These are phyloP conservation scores for Oreocharis arfaki DNA, from an alignment of 2,113 vertebrate genomes.

Conservation along the genomic window DNA sequence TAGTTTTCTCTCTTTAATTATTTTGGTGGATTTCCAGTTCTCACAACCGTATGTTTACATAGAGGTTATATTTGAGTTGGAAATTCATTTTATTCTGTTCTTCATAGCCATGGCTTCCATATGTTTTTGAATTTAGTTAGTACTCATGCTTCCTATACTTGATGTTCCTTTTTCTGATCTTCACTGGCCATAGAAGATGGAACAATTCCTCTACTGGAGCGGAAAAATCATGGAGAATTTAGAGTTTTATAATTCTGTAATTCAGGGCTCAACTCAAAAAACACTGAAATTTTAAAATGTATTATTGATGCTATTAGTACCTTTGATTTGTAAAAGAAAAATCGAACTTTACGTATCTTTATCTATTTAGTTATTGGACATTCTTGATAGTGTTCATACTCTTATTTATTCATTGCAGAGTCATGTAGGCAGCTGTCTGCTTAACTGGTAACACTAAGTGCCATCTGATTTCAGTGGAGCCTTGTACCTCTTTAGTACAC, in stretches of 20 bases:
- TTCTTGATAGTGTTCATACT: not conserved
- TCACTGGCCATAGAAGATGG: not conserved
- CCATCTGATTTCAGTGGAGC: not conserved
- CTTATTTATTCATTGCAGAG: not conserved
- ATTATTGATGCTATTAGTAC: not conserved
- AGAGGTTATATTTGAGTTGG: slow-evolving; percentile 10
- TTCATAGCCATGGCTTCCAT: not conserved
- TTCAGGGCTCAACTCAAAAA: not conserved
- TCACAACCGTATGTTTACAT: not conserved
- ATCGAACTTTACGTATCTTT: not conserved
- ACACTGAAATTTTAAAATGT: not conserved
- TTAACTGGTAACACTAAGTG: not conserved
- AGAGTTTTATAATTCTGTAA: not conserved
- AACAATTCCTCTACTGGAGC: not conserved
- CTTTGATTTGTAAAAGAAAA: not conserved
- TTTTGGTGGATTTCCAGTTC: slow-evolving; percentile 35
- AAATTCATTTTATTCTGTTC: not conserved
- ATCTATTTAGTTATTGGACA: not conserved
- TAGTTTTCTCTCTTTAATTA: not conserved
- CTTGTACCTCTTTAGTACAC: not conserved
- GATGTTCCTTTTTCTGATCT: not conserved
- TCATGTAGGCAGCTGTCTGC: not conserved
- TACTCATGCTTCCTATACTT: not conserved
- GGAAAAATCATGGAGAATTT: not conserved
- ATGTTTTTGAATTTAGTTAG: not conserved